Base-by-base conservation (phyloP, 2,113 vertebrate genomes). In the Coreoperca whiteheadi region DNA sequence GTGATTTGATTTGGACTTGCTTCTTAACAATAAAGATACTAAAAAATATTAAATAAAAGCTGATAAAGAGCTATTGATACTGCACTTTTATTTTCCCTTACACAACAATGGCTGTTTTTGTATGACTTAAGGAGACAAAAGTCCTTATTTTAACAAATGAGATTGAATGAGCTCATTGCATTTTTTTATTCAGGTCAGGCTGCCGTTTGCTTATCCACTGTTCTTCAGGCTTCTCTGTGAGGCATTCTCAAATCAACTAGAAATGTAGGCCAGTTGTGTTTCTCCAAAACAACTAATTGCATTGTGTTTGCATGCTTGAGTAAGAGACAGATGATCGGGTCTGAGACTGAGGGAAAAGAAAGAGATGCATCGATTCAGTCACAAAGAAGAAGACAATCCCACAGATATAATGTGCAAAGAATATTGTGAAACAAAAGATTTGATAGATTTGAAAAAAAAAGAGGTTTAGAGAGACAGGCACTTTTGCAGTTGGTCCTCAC, bases 221-320 rank as follows among this genome's bases (percentile, higher is more conserved):
- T 68, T 76, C 53, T 73, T 79, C 30, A 30, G 8, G 14, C 60
- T 70, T 78, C 39, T 65, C 1, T 70, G 20, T 20, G 1, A 61
- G 28, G 30, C 34, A 81, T 77, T 84, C 75, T 41, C 28, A 20
- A 81, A 82, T 86, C 81, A 89, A 53, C 86, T 91, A 79, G 34
- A 87, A 87, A 91, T 92, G 41, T 87, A 84, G 86, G 84, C 50
- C 70, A 75, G 21, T 79, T 79, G 54, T 82, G 84, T 86, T 74
- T 75, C 48, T 54, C 54, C 75, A 78, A 41, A 82, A 86, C 81
- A 82, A 84, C 77, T 88, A 77, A 78, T 83, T 89, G 70, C 67
- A 41, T 20, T 74, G 67, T 23, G 34, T 60, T 60, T 82, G 48
- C 69, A 60, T 77, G 81, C 39, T 59, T 75, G 76, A 71, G 34